These are phyloP conservation scores for Alaudala cheleensis DNA, from an alignment of 2,113 vertebrate genomes.

Conservation along the genomic window DNA sequence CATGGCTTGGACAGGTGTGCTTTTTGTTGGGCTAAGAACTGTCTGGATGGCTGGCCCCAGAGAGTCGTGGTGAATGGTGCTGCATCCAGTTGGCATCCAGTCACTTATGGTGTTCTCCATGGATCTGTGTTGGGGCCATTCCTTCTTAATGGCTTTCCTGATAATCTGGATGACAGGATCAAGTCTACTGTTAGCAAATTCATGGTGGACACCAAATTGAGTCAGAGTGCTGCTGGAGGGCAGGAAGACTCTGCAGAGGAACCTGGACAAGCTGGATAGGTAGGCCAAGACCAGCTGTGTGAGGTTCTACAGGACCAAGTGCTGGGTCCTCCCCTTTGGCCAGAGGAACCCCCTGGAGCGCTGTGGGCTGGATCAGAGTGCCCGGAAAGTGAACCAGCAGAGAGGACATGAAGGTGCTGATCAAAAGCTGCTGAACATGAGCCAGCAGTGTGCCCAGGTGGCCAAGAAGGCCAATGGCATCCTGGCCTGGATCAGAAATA, in stretches of 20 bases:
- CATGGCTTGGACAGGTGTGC: background rate
- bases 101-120: background rate
- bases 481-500: background rate
- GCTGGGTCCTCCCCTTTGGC: background rate
- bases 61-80: background rate
- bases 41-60: no score
- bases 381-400: background rate
- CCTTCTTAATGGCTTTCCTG: background rate
- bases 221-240: accelerated
- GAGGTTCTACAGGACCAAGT: background rate
- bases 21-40: background rate
- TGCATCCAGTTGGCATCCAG: background rate
- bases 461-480: background rate
- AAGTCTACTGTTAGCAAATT: background rate
- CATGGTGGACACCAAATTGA: background rate
- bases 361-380: background rate
- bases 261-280: background rate
- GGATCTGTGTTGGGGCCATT: background rate
- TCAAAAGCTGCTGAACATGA: background rate
- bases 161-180: background rate
- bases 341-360: background rate
- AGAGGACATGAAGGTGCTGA: background rate
- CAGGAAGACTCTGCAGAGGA: background rate
- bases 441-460: background rate
- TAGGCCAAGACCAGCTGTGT: accelerated